These are phyloP conservation scores for Steromphala cineraria DNA, from an alignment of 2,888 invertebrate genomes.

Conservation along the genomic window DNA sequence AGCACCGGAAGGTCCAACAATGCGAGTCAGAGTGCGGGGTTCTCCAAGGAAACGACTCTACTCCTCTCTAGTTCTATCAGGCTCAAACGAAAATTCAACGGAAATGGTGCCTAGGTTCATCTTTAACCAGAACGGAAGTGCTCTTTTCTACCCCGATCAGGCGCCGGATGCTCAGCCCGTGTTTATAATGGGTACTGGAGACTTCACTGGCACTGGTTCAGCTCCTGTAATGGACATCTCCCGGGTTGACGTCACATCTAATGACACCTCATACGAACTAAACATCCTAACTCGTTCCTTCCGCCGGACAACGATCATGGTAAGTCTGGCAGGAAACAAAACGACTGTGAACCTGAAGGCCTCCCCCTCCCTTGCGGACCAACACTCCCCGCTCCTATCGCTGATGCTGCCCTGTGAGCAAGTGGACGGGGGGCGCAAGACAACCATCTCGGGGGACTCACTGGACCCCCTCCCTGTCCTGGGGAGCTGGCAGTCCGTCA, in stretches of 20 bases:
- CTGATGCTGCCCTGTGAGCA: background rate
- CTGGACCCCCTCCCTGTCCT: background rate
- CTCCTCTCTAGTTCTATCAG: background rate
- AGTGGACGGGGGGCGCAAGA: background rate
- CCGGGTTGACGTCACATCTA: background rate
- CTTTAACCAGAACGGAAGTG: conserved; percentile 3
- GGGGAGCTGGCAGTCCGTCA: too few relatives aligned
- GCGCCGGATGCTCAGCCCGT: background rate
- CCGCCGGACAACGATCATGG: background rate
- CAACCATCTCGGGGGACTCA: background rate
- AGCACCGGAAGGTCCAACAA: background rate
- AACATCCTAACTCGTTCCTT: background rate
- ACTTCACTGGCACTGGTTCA: background rate
- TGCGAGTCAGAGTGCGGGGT: conserved; percentile 5
- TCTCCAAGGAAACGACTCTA: background rate
- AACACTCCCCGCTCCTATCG: background rate
- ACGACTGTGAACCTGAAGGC: conserved; percentile 5
- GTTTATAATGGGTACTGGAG: background rate
- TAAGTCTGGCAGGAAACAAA: background rate
- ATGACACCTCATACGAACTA: background rate
- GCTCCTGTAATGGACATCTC: background rate
- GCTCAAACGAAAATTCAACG: background rate
- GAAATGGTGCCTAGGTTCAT: background rate
- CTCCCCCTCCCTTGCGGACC: background rate
- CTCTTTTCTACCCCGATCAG: conserved; percentile 7